Evolutionary conservation across 2,113 vertebrate genomes (phyloP).

Genomic region (Oncorhynchus clarkii): DNA sequence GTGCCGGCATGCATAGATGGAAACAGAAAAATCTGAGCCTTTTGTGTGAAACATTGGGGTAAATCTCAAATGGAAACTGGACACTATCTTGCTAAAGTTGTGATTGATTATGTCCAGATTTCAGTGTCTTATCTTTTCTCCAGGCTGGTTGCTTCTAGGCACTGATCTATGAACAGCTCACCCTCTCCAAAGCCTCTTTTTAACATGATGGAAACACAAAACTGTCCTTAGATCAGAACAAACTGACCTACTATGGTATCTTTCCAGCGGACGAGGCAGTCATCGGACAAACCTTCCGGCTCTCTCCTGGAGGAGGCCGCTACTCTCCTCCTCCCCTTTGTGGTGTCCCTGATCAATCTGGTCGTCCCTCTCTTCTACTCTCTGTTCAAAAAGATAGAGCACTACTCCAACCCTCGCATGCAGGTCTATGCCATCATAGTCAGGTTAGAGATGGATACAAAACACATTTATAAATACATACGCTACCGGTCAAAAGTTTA

Average conservation of each 20-base stretch:
- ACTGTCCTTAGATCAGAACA: too few species aligned
- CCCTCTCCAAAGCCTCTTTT: not conserved
- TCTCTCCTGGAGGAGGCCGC: constrained; percentile 68
- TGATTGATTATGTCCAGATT: too few species aligned
- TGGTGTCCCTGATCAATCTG: constrained; percentile 84
- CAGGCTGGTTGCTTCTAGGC: too few species aligned
- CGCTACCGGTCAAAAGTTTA: too few species aligned
- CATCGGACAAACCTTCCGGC: not conserved
- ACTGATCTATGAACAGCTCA: too few species aligned
- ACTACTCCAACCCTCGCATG: constrained; percentile 76
- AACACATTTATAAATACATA: too few species aligned
- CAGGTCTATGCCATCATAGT: constrained; percentile 80
- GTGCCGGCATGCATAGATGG: too few species aligned
- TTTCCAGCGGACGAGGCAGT: not conserved
- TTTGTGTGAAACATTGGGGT: too few species aligned
- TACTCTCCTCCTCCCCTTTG: constrained; percentile 82
- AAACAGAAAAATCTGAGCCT: too few species aligned
- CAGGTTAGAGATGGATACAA: constrained; percentile 71
- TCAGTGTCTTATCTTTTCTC: too few species aligned
- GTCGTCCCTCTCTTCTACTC: constrained; percentile 83
- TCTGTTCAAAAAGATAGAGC: constrained; percentile 82
- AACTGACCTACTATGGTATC: constrained; percentile 11
- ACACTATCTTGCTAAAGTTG: too few species aligned
- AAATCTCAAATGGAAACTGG: too few species aligned
- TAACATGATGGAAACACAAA: not conserved